phyloP scores from a whole-genome alignment of 2,888 invertebrate genomes.

The Nomada lathburiana region DNA sequence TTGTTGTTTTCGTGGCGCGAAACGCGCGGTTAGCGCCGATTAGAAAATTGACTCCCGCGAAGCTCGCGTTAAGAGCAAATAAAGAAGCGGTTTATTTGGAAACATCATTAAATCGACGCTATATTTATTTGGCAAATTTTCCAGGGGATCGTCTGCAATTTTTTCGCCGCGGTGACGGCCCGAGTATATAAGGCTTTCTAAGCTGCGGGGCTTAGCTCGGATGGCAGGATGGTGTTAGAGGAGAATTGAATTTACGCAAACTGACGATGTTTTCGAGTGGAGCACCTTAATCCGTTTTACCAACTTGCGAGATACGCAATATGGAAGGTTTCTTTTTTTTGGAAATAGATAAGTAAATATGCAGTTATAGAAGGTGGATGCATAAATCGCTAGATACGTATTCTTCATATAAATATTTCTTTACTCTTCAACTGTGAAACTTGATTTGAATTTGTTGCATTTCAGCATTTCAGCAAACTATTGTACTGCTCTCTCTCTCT shows the following conservation, averaged over 20 bases:
- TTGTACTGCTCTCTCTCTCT: too few species aligned
- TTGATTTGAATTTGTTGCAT: too few species aligned
- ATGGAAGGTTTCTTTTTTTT: too few species aligned
- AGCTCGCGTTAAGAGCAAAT: neutral
- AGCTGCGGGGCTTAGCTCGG: neutral
- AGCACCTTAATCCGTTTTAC: neutral
- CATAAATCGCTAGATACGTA: too few species aligned
- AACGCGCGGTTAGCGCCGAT: neutral
- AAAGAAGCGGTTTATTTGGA: neutral
- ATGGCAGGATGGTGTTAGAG: neutral
- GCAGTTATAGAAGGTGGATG: too few species aligned
- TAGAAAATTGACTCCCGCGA: neutral
- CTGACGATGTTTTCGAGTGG: neutral
- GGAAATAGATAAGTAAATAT: too few species aligned
- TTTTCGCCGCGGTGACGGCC: neutral
- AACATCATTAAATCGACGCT: too few species aligned
- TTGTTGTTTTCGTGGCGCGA: neutral
- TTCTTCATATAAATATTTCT: too few species aligned
- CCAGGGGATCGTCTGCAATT: neutral
- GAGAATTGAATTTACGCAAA: constrained; percentile 12
- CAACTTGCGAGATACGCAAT: neutral
- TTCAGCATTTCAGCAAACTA: too few species aligned
- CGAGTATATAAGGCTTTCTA: neutral
- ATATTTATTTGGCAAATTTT: too few species aligned
- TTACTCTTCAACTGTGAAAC: too few species aligned